These are phyloP conservation scores for Eulemur macaco DNA, from an alignment of 2,113 vertebrate species.

Conservation along the genomic window DNA sequence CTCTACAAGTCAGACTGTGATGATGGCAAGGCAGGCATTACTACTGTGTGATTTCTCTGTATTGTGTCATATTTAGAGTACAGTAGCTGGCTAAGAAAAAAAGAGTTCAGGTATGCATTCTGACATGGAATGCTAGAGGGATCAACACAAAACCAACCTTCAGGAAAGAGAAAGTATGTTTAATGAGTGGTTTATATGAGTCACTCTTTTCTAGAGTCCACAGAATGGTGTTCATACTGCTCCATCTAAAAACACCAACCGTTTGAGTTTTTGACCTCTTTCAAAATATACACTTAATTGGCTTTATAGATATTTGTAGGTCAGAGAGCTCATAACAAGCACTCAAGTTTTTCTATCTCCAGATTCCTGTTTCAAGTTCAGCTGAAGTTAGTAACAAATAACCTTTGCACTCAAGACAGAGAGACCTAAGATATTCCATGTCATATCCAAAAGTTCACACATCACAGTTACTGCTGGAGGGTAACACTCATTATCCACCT, in stretches of 20 bases:
- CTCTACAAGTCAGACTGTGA: neutral
- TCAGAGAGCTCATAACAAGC: neutral
- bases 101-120: neutral
- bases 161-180: neutral
- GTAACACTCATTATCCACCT: neutral
- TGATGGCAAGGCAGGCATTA: neutral
- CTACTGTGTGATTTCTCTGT: neutral
- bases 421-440: neutral
- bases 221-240: neutral
- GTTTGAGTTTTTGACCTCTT: neutral
- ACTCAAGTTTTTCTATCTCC: neutral
- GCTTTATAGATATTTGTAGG: neutral
- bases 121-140: neutral
- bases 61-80: neutral
- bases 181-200: neutral
- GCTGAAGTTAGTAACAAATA: neutral
- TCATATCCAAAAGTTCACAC: neutral
- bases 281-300: slow-evolving; percentile 33
- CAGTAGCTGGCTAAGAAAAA: neutral
- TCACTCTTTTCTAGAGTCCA: neutral
- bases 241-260: neutral
- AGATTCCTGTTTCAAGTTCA: neutral
- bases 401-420: neutral
- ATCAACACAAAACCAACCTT: neutral
- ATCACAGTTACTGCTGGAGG: neutral